Percentiles rank a stretch among this genome's conserved stretches.
Conservation (phyloP, 2,797 vertebrate species). For the Galago senegalensis region DNA sequence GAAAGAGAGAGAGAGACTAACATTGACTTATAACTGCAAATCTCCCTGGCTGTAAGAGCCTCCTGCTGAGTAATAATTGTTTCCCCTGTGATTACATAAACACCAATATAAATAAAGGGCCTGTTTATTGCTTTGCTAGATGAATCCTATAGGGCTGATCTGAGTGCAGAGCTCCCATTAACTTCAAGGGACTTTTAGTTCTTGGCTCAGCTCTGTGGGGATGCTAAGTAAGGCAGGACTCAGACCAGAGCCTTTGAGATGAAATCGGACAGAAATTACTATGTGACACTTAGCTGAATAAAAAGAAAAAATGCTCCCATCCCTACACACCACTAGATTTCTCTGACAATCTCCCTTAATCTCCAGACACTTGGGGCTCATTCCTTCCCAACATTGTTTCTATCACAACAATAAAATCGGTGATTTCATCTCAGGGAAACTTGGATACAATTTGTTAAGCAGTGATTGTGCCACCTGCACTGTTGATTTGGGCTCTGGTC, state of each 20-base stretch:
- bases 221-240: slow-evolving; percentile 25
- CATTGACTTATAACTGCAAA: neutral
- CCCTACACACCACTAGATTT: slow-evolving; percentile 11
- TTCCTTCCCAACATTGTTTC: slow-evolving; percentile 52
- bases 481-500: slow-evolving; percentile 77
- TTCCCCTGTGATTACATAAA: slow-evolving; percentile 47
- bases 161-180: slow-evolving; percentile 7
- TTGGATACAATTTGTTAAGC: slow-evolving; percentile 72
- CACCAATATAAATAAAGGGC: slow-evolving; percentile 42
- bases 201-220: neutral
- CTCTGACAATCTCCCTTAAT: slow-evolving; percentile 35
- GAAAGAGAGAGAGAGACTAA: neutral
- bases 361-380: neutral
- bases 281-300: neutral
- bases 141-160: slow-evolving; percentile 17
- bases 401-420: slow-evolving; percentile 60
- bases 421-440: slow-evolving; percentile 65
- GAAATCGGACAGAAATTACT: slow-evolving; percentile 62
- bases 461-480: slow-evolving; percentile 71
- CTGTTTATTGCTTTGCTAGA: slow-evolving; percentile 35
- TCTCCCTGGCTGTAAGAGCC: neutral
- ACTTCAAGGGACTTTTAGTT: slow-evolving; percentile 51
- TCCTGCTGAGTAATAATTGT: neutral
- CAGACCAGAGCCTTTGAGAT: slow-evolving; percentile 48
- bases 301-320: slow-evolving; percentile 26